phyloP scores from a whole-genome alignment of 2,888 invertebrate genomes.

The Anthophora plumipes region DNA sequence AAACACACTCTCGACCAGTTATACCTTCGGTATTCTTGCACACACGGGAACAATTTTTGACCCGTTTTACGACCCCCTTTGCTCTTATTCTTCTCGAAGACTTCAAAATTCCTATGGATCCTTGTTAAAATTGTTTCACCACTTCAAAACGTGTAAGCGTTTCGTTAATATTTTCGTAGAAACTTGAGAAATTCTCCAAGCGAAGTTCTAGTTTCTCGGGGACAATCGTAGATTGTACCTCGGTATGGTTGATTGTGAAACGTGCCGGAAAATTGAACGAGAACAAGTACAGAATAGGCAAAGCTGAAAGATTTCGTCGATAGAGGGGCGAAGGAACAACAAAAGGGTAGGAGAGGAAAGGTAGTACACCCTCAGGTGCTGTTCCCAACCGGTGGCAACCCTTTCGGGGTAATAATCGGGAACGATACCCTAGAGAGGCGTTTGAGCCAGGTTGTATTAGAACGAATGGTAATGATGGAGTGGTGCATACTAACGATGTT shows the following conservation, averaged over 20 bases:
- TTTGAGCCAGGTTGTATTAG: slow-evolving; percentile 78
- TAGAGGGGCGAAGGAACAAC: slow-evolving; percentile 35
- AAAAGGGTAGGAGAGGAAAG: slow-evolving; percentile 60
- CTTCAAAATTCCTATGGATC: background rate
- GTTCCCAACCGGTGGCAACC: slow-evolving; percentile 80
- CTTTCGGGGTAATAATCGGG: slow-evolving; percentile 84
- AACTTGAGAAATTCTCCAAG: background rate
- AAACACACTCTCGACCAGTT: no score
- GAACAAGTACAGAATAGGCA: slow-evolving; percentile 74
- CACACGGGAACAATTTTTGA: background rate
- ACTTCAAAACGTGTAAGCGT: background rate
- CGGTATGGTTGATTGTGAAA: background rate
- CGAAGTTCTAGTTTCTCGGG: background rate
- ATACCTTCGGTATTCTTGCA: background rate
- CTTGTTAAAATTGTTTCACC: background rate
- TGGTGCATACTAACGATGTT: slow-evolving; percentile 79
- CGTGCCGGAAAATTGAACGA: slow-evolving; percentile 22
- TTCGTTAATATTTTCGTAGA: background rate
- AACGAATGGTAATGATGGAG: slow-evolving; percentile 82
- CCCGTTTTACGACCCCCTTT: background rate
- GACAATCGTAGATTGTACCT: background rate
- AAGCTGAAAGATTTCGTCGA: slow-evolving; percentile 55
- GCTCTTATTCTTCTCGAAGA: background rate
- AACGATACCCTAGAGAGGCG: slow-evolving; percentile 83
- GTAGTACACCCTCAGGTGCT: slow-evolving; percentile 83